Evolutionary conservation across 1,140 invertebrate species (phyloP), one percentile per base, ranked within the genome.

Genomic region (Proctacanthus coquilletti): DNA sequence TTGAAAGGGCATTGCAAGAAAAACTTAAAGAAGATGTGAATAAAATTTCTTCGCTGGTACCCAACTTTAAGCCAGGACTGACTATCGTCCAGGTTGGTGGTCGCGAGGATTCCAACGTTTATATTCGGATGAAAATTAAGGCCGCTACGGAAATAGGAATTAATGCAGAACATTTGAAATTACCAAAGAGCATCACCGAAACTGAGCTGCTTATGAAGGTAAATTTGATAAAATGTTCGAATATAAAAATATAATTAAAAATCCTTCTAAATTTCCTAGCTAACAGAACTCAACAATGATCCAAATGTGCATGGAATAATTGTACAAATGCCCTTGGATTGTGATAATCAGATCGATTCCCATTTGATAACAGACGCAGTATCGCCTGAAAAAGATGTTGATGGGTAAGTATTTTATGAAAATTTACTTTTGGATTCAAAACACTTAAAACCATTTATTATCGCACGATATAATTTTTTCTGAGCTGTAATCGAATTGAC

Each of bases 101-200:
- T 2, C 69, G 93, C 6, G 87, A 93, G 57, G 95, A 98, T 64
- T 98, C 94, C n/a, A 98, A 97, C 70, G 92, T 98, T 5, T 99
- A 98, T 60, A 98, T 98, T 55, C 68, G 84, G 27, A 92, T 89
- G 77, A 99, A 98, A 66, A 72, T 95, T 14, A 93, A 88, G 62
- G 83, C 87, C 5, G 92, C 93, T 1, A 71, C 64, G 19, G 83
- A 93, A 50, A 85, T 98, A 45, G 95, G 94, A 39, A 89, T 97
- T 21, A 56, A 70, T 14, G 84, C 84, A 1, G 67, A 75, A 39
- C 87, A 93, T 53, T 59, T 94, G 1, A 73, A 85, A 47, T 64
- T 98, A 41, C 80, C 88, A 0, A 72, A 72, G 8, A 75, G 80
- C 8, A 84, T 75, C 11, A 92, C 85, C 9, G 83, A 98, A 68